Percentiles rank a stretch among this genome's conserved stretches.
phyloP scores from a whole-genome alignment of 2,113 vertebrate species.

The Triplophysa tibetana region DNA sequence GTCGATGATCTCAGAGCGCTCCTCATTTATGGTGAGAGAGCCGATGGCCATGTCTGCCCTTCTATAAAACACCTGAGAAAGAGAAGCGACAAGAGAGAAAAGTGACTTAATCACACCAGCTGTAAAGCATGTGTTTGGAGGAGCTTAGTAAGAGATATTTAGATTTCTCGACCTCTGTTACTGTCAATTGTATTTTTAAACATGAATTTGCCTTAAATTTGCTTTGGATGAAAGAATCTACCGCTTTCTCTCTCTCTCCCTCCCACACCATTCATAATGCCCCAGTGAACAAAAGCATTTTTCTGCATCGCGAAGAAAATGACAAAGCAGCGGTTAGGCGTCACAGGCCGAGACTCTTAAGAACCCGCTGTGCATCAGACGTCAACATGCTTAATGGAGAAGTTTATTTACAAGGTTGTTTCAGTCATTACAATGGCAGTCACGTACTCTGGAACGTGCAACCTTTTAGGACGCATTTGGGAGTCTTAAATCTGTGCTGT shows the following conservation, averaged over 20 bases:
- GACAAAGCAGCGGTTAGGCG: neutral
- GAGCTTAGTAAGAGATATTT: neutral
- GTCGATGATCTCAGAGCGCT: constrained; percentile 94
- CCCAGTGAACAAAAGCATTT: constrained; percentile 59
- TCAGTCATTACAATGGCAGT: constrained; percentile 3
- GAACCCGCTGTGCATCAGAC: constrained; percentile 4
- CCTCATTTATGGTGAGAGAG: constrained; percentile 97
- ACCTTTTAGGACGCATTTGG: constrained; percentile 1
- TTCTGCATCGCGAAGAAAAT: constrained; percentile 28
- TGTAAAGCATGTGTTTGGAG: neutral
- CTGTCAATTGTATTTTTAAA: too few species aligned
- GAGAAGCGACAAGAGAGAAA: neutral
- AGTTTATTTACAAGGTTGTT: constrained; percentile 58
- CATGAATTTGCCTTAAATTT: too few species aligned
- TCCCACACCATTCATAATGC: constrained; percentile 45
- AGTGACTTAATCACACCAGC: neutral
- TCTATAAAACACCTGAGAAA: constrained; percentile 89
- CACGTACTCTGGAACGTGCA: neutral
- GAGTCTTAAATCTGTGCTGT: neutral
- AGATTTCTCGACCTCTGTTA: too few species aligned
- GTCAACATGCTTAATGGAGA: constrained; percentile 24
- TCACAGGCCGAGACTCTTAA: constrained; percentile 16
- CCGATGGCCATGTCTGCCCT: constrained; percentile 98
- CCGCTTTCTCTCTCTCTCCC: constrained; percentile 48
- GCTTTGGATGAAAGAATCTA: too few species aligned